Evolutionary conservation across 30 jellyfish, hydroid and myxozoan species (phyloP).

Genomic region (Aurelia aurita complex sp. Pacific): DNA sequence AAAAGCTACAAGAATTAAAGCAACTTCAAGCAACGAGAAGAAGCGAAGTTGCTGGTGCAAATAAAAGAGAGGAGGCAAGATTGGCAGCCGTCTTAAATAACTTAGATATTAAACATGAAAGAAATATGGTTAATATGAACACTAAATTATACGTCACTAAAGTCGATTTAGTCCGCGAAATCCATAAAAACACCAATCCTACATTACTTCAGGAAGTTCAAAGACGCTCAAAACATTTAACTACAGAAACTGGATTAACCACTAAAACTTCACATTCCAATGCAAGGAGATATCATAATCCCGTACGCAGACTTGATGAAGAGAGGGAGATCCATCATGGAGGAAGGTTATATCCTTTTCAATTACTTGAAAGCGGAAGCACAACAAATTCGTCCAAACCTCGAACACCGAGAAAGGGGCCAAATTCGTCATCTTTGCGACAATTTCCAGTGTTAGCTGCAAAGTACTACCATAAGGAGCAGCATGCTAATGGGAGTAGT

Average conservation of each 20-base stretch:
- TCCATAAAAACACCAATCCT: slow-evolving; percentile 6
- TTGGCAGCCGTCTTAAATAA: slow-evolving; percentile 29
- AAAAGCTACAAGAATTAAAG: slow-evolving; percentile 30
- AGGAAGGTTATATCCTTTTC: slow-evolving; percentile 57
- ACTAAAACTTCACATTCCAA: background rate
- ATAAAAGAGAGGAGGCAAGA: slow-evolving; percentile 56
- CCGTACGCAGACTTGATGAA: background rate
- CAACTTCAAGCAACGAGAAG: slow-evolving; percentile 50
- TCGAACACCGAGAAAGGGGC: background rate
- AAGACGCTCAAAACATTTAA: background rate
- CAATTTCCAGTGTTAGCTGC: slow-evolving; percentile 69
- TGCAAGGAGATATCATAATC: background rate
- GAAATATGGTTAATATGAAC: slow-evolving; percentile 37
- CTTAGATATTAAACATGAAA: slow-evolving; percentile 53
- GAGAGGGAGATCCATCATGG: background rate
- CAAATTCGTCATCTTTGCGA: slow-evolving; percentile 21
- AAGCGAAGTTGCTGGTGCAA: slow-evolving; percentile 66
- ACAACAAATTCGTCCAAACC: background rate
- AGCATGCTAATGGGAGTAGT: background rate
- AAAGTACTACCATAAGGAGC: slow-evolving; percentile 30
- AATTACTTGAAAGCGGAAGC: slow-evolving; percentile 8
- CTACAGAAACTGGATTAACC: background rate
- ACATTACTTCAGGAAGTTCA: slow-evolving; percentile 14
- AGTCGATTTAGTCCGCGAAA: slow-evolving; percentile 28
- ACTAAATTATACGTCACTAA: slow-evolving; percentile 44